Evolutionary conservation across 1,140 invertebrate genomes (phyloP), one percentile per base, ranked within the genome.

Genomic region (Piezodorus guildinii): DNA sequence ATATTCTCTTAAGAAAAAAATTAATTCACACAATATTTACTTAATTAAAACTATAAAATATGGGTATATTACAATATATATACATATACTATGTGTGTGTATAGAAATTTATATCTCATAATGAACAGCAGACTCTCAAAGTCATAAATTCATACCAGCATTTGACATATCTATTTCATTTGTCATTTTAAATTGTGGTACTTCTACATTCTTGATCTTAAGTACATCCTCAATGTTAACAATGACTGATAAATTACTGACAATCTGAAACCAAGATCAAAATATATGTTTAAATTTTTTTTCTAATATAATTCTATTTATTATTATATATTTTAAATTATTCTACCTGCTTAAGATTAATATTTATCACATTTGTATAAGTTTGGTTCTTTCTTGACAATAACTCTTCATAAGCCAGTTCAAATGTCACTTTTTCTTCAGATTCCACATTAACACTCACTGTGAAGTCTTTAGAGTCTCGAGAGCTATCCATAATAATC

Each of bases 361-460:
- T 72, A 70, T 84, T 83, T 10, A 84, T 75, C 14, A 77, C 77
- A 62, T 83, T 76, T 69, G 82, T 79, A 72, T 85, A 85, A 16
- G 77, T 73, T 3, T 79, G 79, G 54, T 79, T 75, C 45, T 78
- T 73, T 9, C 82, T 73, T 3, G 73, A 70, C 16, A 85, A 71
- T 6, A 85, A 68, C 72, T 85, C 82, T 72, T 85, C 84, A 69
- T 85, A 85, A 0, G 79, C 83, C 60, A 85, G 71, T 67, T 83
- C 82, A 72, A 85, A 85, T 0, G 76, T 74, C 0, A 80, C 81
- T 69, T 79, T 79, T 4, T 74, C 78, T 56, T 77, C 71, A 0
- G 81, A 72, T 69, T 82, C 81, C 12, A 85, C 72, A 69, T 85
- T 85, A 5, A 84, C 77, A 1, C 78, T 79, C 3, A 82, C 79